Evolutionary conservation across 2,888 invertebrate species (phyloP).

Genomic region (Atrina japonica): DNA sequence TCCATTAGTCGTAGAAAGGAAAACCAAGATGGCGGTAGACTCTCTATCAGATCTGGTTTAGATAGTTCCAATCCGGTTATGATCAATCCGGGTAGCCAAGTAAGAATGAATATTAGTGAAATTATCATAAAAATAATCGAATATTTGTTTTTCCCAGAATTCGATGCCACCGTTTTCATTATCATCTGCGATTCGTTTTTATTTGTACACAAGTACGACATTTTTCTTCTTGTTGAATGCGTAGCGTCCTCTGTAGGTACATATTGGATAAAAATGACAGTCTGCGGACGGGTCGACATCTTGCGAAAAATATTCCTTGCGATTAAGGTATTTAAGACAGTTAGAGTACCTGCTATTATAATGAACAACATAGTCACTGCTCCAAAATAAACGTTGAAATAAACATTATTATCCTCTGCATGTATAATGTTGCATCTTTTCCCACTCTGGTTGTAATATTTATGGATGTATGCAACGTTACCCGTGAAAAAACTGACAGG

Average conservation of each 20-base stretch:
- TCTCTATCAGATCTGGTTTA: neutral
- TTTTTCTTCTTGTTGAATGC: too few species aligned
- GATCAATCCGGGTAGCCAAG: slow-evolving; percentile 17
- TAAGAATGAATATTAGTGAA: slow-evolving; percentile 25
- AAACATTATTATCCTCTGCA: neutral
- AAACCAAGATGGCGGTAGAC: neutral
- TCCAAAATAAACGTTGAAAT: slow-evolving; percentile 9
- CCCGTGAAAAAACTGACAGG: neutral
- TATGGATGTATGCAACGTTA: neutral
- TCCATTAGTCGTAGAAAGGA: slow-evolving; percentile 17
- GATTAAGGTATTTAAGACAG: too few species aligned
- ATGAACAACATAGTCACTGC: neutral
- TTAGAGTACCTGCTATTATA: too few species aligned
- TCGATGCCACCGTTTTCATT: neutral
- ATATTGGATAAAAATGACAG: too few species aligned
- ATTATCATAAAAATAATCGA: slow-evolving; percentile 26
- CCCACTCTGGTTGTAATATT: slow-evolving; percentile 1
- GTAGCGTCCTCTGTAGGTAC: too few species aligned
- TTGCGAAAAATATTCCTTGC: too few species aligned
- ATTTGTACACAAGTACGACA: too few species aligned
- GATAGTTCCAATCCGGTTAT: slow-evolving; percentile 5
- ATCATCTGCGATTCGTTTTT: too few species aligned
- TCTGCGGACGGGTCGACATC: too few species aligned
- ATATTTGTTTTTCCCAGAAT: slow-evolving; percentile 22
- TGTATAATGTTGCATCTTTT: slow-evolving; percentile 11